Percentiles rank a stretch among this genome's conserved stretches.
These are phyloP conservation scores for Apteryx owenii DNA, from an alignment of 2,113 vertebrate genomes.

Conservation along the genomic window DNA sequence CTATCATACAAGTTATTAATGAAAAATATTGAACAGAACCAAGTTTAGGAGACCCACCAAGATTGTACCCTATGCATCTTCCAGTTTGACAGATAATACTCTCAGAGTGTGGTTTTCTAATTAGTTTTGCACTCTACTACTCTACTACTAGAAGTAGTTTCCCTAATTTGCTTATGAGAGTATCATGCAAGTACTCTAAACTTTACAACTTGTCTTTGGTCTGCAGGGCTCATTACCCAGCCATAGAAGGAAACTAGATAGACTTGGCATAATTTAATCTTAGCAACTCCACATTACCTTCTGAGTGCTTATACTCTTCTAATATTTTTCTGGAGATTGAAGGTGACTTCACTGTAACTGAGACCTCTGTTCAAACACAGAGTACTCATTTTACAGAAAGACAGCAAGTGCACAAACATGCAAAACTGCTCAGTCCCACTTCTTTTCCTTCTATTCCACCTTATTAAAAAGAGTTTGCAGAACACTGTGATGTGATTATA, in stretches of 20 bases:
- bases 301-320: background rate
- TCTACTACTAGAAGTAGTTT: background rate
- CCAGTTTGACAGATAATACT: background rate
- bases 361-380: background rate
- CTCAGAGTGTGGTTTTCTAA: background rate
- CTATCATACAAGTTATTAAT: background rate
- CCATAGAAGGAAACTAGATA: background rate
- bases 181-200: background rate
- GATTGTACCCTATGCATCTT: background rate
- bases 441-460: background rate
- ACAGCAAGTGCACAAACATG: background rate
- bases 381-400: background rate
- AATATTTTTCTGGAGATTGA: background rate
- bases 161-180: background rate
- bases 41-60: background rate
- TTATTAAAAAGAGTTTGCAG: background rate
- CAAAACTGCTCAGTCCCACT: background rate
- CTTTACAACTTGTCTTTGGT: background rate
- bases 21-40: background rate
- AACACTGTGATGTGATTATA: background rate
- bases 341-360: background rate
- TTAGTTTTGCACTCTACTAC: background rate
- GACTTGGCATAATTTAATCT: background rate
- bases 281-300: background rate
- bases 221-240: background rate